Evolutionary conservation across 2,888 invertebrate species (phyloP), one percentile per base, ranked within the genome.

Genomic region (Ophonus ardosiacus): DNA sequence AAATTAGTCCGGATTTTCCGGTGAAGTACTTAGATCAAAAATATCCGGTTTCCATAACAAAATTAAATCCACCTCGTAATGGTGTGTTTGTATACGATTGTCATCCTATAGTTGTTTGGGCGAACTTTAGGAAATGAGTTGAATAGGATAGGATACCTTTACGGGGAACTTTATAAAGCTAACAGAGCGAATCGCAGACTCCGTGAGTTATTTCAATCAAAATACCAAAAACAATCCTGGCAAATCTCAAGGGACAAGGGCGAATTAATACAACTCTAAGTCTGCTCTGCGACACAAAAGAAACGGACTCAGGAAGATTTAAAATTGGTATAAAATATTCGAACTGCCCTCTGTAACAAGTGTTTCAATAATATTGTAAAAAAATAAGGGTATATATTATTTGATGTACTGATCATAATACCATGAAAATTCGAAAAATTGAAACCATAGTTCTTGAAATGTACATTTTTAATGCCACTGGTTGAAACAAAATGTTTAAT

Each of bases 181-280:
- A 79, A 79, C 79, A 79, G 24, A 38, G 79, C 57, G 56, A 79
- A 17, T 59, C 79, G 8, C 0, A 0, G 68, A 51, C 51, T 76
- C 76, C 18, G 40, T 15, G 74, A 83, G 71, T 83, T 83, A 83
- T 83, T 83, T 83, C 82, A 83, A 83, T 83, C 82, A 83, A 83
- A 83, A 83, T 83, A 59, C 82, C 74, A 59, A 83, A 83, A 83
- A 74, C 74, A 83, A 83, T 71, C 74, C 74, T 15, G 21, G 59
- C 24, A 38, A 74, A 74, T 83, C 82, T 74, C 74, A 13, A 15
- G 82, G 74, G 59, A 83, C 51, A 31, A 40, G 74, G 40, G 31
- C 74, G 82, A 83, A 83, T 83, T 83, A 83, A 74, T 74, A 83
- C 68, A 83, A 40, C 57, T 83, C 68, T 59, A 74, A 38, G 82